Evolutionary conservation across 1,140 invertebrate species (phyloP), one percentile per base, ranked within the genome.

Genomic region (Solenopsis fugax): DNA sequence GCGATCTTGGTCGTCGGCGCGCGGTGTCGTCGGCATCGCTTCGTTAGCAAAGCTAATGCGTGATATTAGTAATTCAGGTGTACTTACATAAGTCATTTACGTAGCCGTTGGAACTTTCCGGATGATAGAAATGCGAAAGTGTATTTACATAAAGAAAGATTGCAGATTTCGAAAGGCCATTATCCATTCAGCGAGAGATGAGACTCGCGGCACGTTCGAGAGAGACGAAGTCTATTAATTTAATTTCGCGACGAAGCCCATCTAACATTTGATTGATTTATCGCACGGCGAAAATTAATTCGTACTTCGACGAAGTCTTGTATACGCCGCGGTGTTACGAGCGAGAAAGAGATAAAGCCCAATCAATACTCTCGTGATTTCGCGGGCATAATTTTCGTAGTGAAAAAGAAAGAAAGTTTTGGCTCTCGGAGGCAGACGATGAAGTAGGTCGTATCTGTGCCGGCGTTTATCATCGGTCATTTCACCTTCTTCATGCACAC

Each of bases 351-450:
- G 41, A 48, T 82, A 10, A 50, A 73, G 18, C 16, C 16, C 65
- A 37, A 24, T 84, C 80, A 37, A 65, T 50, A 21, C 13, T 12
- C 60, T 60, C 45, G 50, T 48, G 75, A 54, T 54, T 21, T 21
- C 34, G 21, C n/a, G 34, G 21, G 12, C 5, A 81, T 37, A n/a
- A 50, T 64, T 75, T 84, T 60, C 29, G 18, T 45, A 16, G 21
- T 18, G 37, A 76, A 62, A 64, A 81, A 65, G 60, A 69, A 91
- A 91, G 89, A 91, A 90, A 90, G 89, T 90, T 90, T 90, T 73
- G 54, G 48, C 56, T 45, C 54, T 12, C 54, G 65, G 52, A 34
- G 48, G 21, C 45, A 58, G 18, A 80, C 60, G 72, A 90, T 60
- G 52, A 89, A 87, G 88, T 90, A 81, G 88, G 89, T 86, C 82